Evolutionary conservation across 2,888 invertebrate genomes (phyloP).

Genomic region (Molanna angustata): DNA sequence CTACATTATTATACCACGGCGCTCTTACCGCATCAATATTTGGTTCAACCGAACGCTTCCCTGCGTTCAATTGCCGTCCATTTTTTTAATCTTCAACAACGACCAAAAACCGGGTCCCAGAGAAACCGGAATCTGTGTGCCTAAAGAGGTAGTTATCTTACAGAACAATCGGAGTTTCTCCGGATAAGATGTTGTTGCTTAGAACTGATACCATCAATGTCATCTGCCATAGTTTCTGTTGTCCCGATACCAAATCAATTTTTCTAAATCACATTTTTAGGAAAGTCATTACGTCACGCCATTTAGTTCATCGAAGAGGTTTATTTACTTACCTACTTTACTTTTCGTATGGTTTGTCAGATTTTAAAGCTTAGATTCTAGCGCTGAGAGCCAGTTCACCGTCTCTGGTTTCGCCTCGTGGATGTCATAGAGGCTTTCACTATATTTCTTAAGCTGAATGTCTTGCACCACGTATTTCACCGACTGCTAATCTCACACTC

Average conservation of each 20-base stretch:
- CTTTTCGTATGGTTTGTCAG: too few relatives aligned
- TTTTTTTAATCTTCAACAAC: not conserved
- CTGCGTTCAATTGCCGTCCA: slow-evolving; percentile 9
- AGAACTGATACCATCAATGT: slow-evolving; percentile 17
- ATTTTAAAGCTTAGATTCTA: too few relatives aligned
- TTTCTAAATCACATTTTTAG: not conserved
- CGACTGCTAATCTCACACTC: too few relatives aligned
- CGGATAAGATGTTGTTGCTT: slow-evolving; percentile 15
- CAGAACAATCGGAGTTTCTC: slow-evolving; percentile 13
- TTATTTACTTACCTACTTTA: too few relatives aligned
- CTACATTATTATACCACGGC: not conserved
- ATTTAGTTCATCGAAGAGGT: too few relatives aligned
- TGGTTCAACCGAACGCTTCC: slow-evolving; percentile 1
- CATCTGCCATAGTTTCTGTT: slow-evolving; percentile 11
- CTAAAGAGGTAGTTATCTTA: slow-evolving; percentile 14
- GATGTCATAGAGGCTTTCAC: too few relatives aligned
- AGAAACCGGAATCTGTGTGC: slow-evolving; percentile 13
- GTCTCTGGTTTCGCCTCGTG: too few relatives aligned
- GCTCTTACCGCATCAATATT: not conserved
- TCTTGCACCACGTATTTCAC: too few relatives aligned
- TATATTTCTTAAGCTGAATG: too few relatives aligned
- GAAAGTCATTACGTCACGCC: too few relatives aligned
- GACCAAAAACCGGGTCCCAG: not conserved
- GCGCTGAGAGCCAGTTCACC: too few relatives aligned
- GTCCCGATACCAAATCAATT: slow-evolving; percentile 13